Conservation (phyloP, 2,113 vertebrate genomes). For the Tyrannus savana region DNA sequence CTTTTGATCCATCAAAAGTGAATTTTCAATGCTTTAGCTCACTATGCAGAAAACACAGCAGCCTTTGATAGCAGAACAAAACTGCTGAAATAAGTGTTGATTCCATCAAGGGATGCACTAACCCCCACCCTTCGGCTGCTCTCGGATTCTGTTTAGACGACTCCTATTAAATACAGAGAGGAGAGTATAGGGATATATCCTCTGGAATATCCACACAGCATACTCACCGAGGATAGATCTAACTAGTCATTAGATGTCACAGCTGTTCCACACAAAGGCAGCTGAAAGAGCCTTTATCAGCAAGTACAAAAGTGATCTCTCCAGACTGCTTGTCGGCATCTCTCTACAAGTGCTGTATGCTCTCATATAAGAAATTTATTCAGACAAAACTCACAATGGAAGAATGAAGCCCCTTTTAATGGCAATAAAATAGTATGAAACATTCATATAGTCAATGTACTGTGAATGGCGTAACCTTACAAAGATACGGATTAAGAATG, state of each 20-base stretch:
- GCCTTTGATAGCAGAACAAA: constrained; percentile 58
- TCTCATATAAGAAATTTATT: constrained; percentile 67
- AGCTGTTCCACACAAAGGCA: constrained; percentile 71
- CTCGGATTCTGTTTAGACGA: neutral
- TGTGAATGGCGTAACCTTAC: constrained; percentile 36
- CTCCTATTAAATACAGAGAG: constrained; percentile 63
- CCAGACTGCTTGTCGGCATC: constrained; percentile 51
- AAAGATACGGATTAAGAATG: neutral
- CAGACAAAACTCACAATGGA: constrained; percentile 59
- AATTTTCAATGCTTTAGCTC: constrained; percentile 27
- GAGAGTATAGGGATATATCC: constrained; percentile 67
- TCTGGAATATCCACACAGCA: constrained; percentile 65
- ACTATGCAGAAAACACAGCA: constrained; percentile 48
- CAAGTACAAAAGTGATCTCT: constrained; percentile 62
- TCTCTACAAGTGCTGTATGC: constrained; percentile 39
- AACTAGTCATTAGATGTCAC: constrained; percentile 61
- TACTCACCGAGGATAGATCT: constrained; percentile 65
- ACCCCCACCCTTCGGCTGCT: constrained; percentile 15
- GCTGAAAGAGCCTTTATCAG: constrained; percentile 75
- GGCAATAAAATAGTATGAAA: constrained; percentile 57
- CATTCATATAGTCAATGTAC: constrained; percentile 46
- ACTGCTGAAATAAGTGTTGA: constrained; percentile 43
- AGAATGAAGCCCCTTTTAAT: constrained; percentile 60
- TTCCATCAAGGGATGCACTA: constrained; percentile 22
- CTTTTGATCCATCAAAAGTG: constrained; percentile 47